These are phyloP conservation scores for Drosophila mulleri DNA, from an alignment of 2,888 invertebrate genomes.

Conservation along the genomic window DNA sequence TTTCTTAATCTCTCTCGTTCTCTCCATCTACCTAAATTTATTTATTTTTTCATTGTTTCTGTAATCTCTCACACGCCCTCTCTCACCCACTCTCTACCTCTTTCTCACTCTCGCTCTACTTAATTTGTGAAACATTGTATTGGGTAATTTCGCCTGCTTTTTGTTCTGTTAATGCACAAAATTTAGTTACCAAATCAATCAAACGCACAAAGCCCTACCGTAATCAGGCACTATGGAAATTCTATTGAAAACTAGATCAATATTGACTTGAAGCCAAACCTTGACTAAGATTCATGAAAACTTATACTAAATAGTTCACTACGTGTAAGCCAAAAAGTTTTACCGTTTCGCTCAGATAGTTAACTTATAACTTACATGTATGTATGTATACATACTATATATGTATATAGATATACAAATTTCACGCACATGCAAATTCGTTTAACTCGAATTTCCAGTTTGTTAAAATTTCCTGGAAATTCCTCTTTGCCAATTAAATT, in stretches of 20 bases:
- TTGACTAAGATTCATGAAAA: background rate
- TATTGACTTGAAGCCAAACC: background rate
- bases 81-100: background rate
- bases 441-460: background rate
- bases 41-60: background rate
- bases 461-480: background rate
- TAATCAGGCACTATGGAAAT: background rate
- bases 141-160: background rate
- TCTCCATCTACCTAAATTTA: too few species aligned
- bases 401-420: background rate
- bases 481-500: constrained; percentile 18
- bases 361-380: too few species aligned
- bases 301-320: background rate
- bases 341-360: background rate
- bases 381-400: background rate
- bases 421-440: background rate
- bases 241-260: background rate
- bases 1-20: background rate
- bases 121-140: background rate
- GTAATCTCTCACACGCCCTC: background rate
- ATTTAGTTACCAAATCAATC: constrained; percentile 17
- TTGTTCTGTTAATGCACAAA: background rate
- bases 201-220: constrained; percentile 5
- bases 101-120: background rate
- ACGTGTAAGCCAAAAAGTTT: background rate